phyloP scores from a whole-genome alignment of 2,797 vertebrate species.

The Microtus agrestis region DNA sequence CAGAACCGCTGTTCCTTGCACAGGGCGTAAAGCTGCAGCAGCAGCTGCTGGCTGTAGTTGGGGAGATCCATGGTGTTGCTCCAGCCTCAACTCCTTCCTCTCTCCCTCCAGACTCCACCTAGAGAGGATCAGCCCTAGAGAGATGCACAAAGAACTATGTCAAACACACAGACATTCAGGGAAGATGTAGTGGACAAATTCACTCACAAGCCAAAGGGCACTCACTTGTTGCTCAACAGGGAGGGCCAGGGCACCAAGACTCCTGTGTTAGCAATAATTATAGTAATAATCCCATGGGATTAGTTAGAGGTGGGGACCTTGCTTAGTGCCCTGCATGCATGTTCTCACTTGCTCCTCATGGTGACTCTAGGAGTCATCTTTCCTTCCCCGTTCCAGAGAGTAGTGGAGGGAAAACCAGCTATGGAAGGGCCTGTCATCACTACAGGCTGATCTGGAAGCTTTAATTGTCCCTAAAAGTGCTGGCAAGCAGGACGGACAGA shows the following conservation, averaged over 20 bases:
- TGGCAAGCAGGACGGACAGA: background rate
- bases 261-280: background rate
- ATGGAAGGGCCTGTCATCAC: background rate
- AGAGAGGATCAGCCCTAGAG: background rate
- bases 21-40: slow-evolving; percentile 92
- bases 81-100: background rate
- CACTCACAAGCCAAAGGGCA: background rate
- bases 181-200: background rate
- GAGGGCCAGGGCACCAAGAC: background rate
- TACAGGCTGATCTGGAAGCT: background rate
- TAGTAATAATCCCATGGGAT: background rate
- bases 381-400: background rate
- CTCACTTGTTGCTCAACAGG: background rate
- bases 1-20: slow-evolving; percentile 93
- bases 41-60: slow-evolving; percentile 92
- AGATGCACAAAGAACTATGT: background rate
- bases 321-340: background rate
- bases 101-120: background rate
- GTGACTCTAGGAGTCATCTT: background rate
- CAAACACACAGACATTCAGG: slow-evolving; percentile 21
- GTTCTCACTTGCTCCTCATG: background rate
- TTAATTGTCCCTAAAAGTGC: background rate
- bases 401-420: background rate
- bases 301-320: background rate
- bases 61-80: slow-evolving; percentile 90